Base-by-base conservation (phyloP, 2,888 invertebrate species). In the Anarsia innoxiella region DNA sequence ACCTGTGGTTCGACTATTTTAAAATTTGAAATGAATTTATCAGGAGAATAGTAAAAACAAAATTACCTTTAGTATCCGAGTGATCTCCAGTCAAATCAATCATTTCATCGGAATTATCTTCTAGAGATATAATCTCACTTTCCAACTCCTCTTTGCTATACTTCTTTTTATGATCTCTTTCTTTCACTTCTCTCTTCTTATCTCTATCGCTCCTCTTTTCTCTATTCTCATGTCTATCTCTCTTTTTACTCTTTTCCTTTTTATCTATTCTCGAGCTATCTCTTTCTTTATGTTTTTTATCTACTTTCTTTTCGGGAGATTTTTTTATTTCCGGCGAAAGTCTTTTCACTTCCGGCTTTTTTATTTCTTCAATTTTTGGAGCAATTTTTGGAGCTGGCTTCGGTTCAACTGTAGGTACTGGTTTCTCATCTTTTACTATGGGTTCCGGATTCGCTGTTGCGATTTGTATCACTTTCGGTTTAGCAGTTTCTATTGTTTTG, bases 81-180 rank as follows among this genome's bases (percentile, higher is more conserved):
- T 62, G 62, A 12, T 88, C 88, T 2, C 86, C 87, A 0, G 88
- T 88, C 48, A 89, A 66, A 61, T 88, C 88, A 28, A 89, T 88
- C 63, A 88, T 75, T 48, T 88, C 89, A 47, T 82, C 73, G 0
- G 75, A 71, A 50, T 79, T 77, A 40, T 85, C 85, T 25, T 73
- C 85, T 33, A 84, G 51, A 0, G 77, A 77, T 42, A 85, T 85
- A 6, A 86, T 67, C 47, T 83, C 84, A 26, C 46, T 69, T 30
- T 70, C 70, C 48, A 69, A 37, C 12, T 70, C 64, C 23, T 79
- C 66, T 43, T 59, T 71, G 32, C 37, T 50, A 4, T 46, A 39
- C 42, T 59, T 66, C 48, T 53, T 58, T 46, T 41, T 62, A 37
- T 61, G 60, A 13, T 37, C 47, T 46, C 64, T n/a, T 59, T 59